A percentile compares a stretch with the other conserved stretches of the same genome.
Conservation (phyloP, 2,113 vertebrate genomes). For the Hemicordylus capensis region DNA sequence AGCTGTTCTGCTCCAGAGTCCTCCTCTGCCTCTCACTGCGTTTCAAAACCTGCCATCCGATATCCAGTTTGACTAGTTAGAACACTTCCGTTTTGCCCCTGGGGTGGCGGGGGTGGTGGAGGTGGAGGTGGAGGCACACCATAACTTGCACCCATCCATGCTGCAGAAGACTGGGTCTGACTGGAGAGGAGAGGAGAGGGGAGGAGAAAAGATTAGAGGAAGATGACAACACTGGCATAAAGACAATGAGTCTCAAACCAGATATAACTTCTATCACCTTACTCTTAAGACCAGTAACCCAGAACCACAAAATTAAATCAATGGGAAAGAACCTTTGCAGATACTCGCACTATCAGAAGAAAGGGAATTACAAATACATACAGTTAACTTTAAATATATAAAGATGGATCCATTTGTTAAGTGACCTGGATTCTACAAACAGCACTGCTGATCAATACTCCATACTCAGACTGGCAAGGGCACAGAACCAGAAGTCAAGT, state of each 20-base stretch:
- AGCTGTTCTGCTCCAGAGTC: conserved; percentile 70
- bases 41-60: conserved; percentile 90
- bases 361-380: background rate
- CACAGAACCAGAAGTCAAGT: background rate
- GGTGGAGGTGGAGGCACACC: conserved; percentile 84
- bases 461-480: background rate
- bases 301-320: background rate
- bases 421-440: too few relatives aligned
- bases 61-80: conserved; percentile 88
- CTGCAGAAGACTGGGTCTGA: conserved; percentile 88
- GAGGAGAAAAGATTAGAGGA: conserved; percentile 59
- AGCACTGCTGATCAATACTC: too few relatives aligned
- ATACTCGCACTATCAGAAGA: background rate
- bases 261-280: background rate
- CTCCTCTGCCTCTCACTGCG: conserved; percentile 79
- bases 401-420: background rate
- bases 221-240: background rate
- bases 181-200: conserved; percentile 73
- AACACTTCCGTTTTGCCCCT: conserved; percentile 89
- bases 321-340: too few relatives aligned
- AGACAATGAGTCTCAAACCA: background rate
- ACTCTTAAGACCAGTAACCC: background rate
- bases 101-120: conserved; percentile 83
- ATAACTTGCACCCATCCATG: conserved; percentile 88
- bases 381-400: background rate